Evolutionary conservation across 2,797 vertebrate genomes (phyloP).

Genomic region (Denticeps clupeoides): DNA sequence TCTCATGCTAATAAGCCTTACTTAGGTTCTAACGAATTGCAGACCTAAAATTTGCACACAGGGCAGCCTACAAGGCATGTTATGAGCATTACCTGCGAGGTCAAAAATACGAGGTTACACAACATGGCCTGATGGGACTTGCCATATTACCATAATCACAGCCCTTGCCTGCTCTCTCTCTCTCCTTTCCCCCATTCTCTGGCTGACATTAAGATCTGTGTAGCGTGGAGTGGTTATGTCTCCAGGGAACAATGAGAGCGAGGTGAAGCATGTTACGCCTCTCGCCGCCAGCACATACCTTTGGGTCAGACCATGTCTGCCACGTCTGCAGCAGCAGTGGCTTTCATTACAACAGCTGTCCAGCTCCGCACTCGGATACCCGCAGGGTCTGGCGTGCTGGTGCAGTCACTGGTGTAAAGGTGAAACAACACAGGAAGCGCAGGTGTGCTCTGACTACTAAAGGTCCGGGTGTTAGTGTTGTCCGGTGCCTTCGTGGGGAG

Average conservation of each 20-base stretch:
- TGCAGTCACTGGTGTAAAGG: not conserved
- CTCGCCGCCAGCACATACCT: constrained; percentile 12
- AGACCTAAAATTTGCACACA: too few species aligned
- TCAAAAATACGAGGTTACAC: constrained; percentile 11
- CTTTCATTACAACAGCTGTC: not conserved
- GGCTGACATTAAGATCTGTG: not conserved
- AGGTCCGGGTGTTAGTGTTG: too few species aligned
- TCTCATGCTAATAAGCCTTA: too few species aligned
- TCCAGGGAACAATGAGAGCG: constrained; percentile 6
- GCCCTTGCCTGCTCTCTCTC: not conserved
- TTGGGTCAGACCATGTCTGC: constrained; percentile 3
- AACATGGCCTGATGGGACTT: constrained; percentile 10
- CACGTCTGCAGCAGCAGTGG: constrained; percentile 4
- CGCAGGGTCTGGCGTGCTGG: not conserved
- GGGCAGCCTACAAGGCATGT: too few species aligned
- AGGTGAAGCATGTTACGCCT: constrained; percentile 16
- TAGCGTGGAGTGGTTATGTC: constrained; percentile 9
- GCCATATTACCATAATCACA: not conserved
- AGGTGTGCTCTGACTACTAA: not conserved
- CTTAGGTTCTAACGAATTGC: too few species aligned
- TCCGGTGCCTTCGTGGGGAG: too few species aligned
- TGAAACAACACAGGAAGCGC: not conserved
- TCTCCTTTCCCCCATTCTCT: not conserved
- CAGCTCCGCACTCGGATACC: not conserved
- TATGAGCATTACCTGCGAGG: too few species aligned